Base-by-base conservation (phyloP, 2,113 vertebrate species). In the Aegithalos caudatus region DNA sequence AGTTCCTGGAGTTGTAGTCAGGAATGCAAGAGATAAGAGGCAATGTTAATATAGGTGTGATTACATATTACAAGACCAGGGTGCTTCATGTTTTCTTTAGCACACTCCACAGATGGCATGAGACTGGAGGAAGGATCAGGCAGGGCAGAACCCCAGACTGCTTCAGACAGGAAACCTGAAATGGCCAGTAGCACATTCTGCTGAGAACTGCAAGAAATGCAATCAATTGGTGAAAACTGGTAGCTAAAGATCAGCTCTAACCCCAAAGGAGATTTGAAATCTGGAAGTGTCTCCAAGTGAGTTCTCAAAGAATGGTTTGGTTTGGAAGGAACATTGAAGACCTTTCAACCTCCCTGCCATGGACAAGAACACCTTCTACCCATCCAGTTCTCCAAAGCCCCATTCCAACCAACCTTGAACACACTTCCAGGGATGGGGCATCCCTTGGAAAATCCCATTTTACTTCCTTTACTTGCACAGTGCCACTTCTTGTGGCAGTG, bases 401-500 rank as follows among this genome's bases (percentile, higher is more conserved):
- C 27, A 48, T 70, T 76, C 22, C 56, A 33, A 61, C 6, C 35
- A 31, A 60, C 35, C 22, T 56, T 77, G 48, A 62, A 77, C 27
- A 69, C 25, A 50, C 19, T 62, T 70, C 18, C 79, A 83, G 35
- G 25, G 25, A 33, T 56, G 10, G 12, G 40, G 7, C 19, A 69
- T 48, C 27, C 42, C 25, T 80, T 21, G 37, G 44, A 80, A 54
- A 74, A 86, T 40, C 31, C 28, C 28, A 24, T 72, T 92, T 92
- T 40, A 47, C 7, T 77, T 83, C 38, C 37, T 73, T 76, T 33
- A 45, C 19, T 78, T 50, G 35, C 35, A 50, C 12, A 21, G 21
- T 16, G 14, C 7, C 44, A 35, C 42, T 70, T 69, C 29, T 42
- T 5, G 0, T 7, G 8, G n/a, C 56, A 60, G 50, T 0, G 0